These are phyloP conservation scores for Ceratoteleas bidentatus DNA, from an alignment of 1,140 invertebrate species.

Conservation along the genomic window DNA sequence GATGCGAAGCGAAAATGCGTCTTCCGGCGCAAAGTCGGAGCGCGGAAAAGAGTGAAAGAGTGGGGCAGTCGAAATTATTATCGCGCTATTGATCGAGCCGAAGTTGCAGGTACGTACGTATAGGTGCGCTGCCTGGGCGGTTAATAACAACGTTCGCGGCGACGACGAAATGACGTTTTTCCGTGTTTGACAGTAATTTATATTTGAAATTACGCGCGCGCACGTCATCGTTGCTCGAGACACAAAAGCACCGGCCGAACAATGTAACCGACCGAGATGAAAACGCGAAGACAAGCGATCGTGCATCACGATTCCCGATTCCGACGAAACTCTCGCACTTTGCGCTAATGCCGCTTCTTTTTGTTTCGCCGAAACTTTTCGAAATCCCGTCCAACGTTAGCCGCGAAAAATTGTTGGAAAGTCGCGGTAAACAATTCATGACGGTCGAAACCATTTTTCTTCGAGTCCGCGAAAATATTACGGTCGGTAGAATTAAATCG, in stretches of 20 bases:
- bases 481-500: too few relatives aligned
- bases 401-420: too few relatives aligned
- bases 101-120: slow-evolving; percentile 59
- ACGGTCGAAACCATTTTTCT: too few relatives aligned
- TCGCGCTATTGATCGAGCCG: slow-evolving; percentile 62
- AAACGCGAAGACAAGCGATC: slow-evolving; percentile 43
- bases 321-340: too few relatives aligned
- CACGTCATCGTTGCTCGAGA: slow-evolving; percentile 66
- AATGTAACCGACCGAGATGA: slow-evolving; percentile 52
- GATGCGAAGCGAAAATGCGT: slow-evolving; percentile 29
- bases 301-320: slow-evolving; percentile 38
- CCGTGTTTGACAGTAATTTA: slow-evolving; percentile 76
- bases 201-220: slow-evolving; percentile 74
- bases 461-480: too few relatives aligned
- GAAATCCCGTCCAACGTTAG: too few relatives aligned
- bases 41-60: slow-evolving; percentile 41
- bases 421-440: too few relatives aligned
- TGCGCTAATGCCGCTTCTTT: not conserved
- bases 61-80: slow-evolving; percentile 60
- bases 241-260: slow-evolving; percentile 58
- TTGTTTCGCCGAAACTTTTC: not conserved
- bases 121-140: slow-evolving; percentile 51
- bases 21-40: slow-evolving; percentile 33
- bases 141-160: slow-evolving; percentile 73
- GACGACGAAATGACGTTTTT: slow-evolving; percentile 77